A percentile compares a stretch with the other conserved stretches of the same genome.
These are phyloP conservation scores for Phengaris alcon DNA, from an alignment of 2,888 invertebrate species.

Conservation along the genomic window DNA sequence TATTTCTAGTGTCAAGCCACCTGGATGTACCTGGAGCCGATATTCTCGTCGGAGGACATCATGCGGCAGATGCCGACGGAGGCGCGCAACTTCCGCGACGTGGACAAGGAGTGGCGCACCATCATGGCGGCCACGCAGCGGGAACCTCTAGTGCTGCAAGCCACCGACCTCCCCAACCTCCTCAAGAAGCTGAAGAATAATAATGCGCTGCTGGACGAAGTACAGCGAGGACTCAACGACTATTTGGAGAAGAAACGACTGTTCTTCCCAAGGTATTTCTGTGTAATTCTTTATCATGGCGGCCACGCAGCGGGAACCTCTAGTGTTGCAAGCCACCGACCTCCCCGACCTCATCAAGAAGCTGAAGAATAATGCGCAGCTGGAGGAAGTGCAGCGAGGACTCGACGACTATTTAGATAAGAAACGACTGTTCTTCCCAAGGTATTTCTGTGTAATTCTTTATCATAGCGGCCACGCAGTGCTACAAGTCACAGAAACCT, in stretches of 20 bases:
- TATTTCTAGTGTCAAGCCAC: conserved; percentile 86
- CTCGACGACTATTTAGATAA: no score
- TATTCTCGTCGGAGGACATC: conserved; percentile 98
- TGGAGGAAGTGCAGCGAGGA: no score
- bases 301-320: no score
- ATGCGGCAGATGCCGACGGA: conserved; percentile 98
- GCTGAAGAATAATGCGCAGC: no score
- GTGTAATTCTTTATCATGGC: neutral
- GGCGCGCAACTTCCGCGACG: conserved; percentile 92
- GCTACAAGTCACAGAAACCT: no score
- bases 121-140: conserved; percentile 86
- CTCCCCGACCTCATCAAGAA: no score
- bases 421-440: no score
- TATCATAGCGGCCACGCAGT: no score
- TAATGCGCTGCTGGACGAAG: conserved; percentile 89
- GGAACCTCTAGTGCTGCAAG: conserved; percentile 80
- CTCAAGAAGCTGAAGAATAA: conserved; percentile 85
- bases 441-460: no score
- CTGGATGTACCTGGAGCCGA: conserved; percentile 98
- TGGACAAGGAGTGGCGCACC: conserved; percentile 92
- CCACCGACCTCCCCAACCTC: conserved; percentile 87
- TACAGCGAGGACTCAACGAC: conserved; percentile 94
- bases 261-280: conserved; percentile 87
- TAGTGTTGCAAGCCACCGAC: no score
- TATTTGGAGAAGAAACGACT: conserved; percentile 96